Percentiles rank a stretch among this genome's conserved stretches.
These are phyloP conservation scores for Samia ricini DNA, from an alignment of 1,140 invertebrate species.

Conservation along the genomic window DNA sequence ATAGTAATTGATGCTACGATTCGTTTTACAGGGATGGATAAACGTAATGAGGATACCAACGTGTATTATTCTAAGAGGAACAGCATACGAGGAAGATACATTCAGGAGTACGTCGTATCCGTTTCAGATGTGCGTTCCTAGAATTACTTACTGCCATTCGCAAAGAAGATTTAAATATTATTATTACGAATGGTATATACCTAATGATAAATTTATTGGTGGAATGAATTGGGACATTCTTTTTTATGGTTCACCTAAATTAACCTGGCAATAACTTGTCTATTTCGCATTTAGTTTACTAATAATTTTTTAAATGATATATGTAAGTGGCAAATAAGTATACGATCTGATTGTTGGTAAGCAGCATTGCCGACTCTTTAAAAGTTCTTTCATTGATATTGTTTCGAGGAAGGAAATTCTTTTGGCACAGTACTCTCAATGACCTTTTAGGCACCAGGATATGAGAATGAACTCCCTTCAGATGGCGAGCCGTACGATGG, in stretches of 20 bases:
- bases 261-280: constrained; percentile 30
- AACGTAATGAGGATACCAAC: constrained; percentile 43
- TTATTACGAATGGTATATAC: constrained; percentile 57
- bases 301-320: no score
- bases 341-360: no score
- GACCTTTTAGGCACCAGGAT: no score
- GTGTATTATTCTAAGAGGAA: constrained; percentile 46
- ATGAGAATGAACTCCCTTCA: no score
- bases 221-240: constrained; percentile 57
- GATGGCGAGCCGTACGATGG: no score
- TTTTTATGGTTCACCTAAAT: constrained; percentile 40
- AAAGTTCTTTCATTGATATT: no score
- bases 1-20: background rate
- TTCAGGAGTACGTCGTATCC: constrained; percentile 40
- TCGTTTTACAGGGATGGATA: constrained; percentile 46
- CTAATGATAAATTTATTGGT: constrained; percentile 29
- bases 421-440: no score
- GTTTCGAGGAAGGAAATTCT: no score
- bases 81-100: constrained; percentile 30
- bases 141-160: constrained; percentile 45
- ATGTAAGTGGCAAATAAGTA: no score
- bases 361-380: no score
- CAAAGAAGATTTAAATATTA: constrained; percentile 40
- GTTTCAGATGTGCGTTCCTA: constrained; percentile 53
- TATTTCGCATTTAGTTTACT: background rate